Conservation (phyloP, 2,113 vertebrate species). For the Origma solitaria region DNA sequence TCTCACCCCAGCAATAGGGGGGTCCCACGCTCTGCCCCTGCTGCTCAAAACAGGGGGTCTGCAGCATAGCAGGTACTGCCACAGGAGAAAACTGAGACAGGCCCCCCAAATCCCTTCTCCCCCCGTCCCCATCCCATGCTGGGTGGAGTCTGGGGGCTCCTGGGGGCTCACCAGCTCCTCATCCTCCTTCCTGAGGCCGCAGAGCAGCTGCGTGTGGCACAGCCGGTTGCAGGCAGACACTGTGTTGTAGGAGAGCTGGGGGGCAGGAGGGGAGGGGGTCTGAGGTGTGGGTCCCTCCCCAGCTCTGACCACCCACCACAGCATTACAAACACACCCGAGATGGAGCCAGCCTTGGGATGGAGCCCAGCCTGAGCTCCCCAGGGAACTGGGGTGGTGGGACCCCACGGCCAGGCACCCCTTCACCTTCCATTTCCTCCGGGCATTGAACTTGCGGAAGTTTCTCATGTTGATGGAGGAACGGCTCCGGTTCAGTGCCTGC, state of each 20-base stretch:
- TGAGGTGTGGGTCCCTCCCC: not conserved
- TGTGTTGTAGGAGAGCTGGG: not conserved
- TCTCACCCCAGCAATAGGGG: not conserved
- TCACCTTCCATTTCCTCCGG: conserved; percentile 79
- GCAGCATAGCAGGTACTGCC: not conserved
- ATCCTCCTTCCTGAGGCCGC: not conserved
- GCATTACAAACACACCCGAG: no score
- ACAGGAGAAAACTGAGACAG: not conserved
- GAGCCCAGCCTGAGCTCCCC: not conserved
- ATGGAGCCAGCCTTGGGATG: not conserved
- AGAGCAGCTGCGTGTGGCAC: not conserved
- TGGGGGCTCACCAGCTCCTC: not conserved
- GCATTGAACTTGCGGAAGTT: conserved; percentile 79
- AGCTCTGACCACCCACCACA: not conserved
- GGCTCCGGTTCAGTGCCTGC: conserved; percentile 68
- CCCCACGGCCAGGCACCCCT: not conserved
- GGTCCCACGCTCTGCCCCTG: not conserved
- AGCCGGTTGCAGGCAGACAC: not conserved
- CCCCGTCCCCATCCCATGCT: not conserved
- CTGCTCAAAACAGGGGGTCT: not conserved
- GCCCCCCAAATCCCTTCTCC: not conserved
- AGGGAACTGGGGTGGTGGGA: not conserved
- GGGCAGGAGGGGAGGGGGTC: not conserved
- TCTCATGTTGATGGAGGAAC: conserved; percentile 82
- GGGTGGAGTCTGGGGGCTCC: not conserved